Evolutionary conservation across 2,888 invertebrate species (phyloP), one percentile per base, ranked within the genome.

Genomic region (Epiblema foenella): DNA sequence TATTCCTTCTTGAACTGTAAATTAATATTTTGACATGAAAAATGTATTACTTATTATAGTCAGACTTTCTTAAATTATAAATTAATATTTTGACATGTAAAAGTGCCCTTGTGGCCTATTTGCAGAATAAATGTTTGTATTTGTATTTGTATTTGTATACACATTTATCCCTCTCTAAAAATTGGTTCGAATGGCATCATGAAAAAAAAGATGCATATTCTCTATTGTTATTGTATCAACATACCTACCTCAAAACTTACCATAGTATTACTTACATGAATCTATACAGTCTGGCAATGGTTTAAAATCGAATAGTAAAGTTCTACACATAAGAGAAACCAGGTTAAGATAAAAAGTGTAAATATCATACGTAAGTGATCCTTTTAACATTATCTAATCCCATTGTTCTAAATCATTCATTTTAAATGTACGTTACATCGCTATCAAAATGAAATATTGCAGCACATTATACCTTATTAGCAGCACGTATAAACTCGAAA

Each of bases 381-480:
- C 39, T 62, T 18, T 66, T 42, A 54, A 68, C 57, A 18, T 66
- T 54, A 66, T 69, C 64, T 57, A 5, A 18, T 18, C 33, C 51
- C 63, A 58, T 64, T 69, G 57, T 68, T 33, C 33, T 64, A 60
- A 60, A 65, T 57, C 58, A 68, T 78, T 79, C 77, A 81, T 81
- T n/a, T 81, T 75, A 73, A 71, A 69, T 57, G 69, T 64, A 73
- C n/a, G n/a, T n/a, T 75, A 75, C 75, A 73, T 77, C 80, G 77
- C 78, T 88, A 90, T 91, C 90, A 74, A 77, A 80, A 87, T 89
- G 89, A 93, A 85, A 87, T 87, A 91, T 91, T 86, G 89, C 85
- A 88, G 83, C 85, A 83, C 89, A 91, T 91, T 91, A 89, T 75
- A 76, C 79, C 85, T 90, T 91, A 92, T 91, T 91, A 92, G 91